Percentiles rank a stretch among this genome's conserved stretches.
Conservation (phyloP, 64 coral and sea anemone species). For the Platygyra sinensis region DNA sequence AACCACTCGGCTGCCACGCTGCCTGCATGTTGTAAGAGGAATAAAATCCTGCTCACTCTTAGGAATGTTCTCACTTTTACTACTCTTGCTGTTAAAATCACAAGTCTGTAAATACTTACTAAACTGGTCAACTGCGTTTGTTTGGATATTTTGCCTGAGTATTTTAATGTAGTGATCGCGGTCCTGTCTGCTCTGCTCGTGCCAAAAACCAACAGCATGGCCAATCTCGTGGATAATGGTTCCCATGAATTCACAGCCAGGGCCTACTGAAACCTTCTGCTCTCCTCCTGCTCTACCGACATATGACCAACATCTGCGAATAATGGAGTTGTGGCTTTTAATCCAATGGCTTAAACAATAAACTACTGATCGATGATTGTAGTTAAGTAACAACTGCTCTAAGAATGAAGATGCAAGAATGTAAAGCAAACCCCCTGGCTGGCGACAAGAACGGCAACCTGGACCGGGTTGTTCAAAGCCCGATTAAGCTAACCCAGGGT, state of each 20-base stretch:
- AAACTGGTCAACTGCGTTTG: constrained; percentile 79
- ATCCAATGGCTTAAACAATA: too few species aligned
- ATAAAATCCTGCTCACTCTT: too few species aligned
- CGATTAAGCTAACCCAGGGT: too few species aligned
- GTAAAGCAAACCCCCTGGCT: too few species aligned
- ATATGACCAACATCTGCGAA: constrained; percentile 92
- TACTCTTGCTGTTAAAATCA: background rate
- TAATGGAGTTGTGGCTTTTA: background rate
- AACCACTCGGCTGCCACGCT: too few species aligned
- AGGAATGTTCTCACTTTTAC: too few species aligned
- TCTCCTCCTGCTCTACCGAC: constrained; percentile 81
- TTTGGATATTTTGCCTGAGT: constrained; percentile 79
- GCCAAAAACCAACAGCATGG: constrained; percentile 96
- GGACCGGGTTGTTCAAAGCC: too few species aligned
- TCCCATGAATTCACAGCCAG: constrained; percentile 93
- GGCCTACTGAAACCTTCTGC: constrained; percentile 89
- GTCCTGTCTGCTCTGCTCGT: constrained; percentile 92
- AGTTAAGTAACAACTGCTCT: too few species aligned
- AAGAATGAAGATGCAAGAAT: too few species aligned
- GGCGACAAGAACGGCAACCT: too few species aligned
- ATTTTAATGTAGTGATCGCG: constrained; percentile 92
- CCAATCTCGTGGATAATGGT: constrained; percentile 98
- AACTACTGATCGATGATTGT: too few species aligned
- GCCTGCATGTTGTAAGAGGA: too few species aligned
- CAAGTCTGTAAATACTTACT: constrained; percentile 59